A percentile compares a stretch with the other conserved stretches of the same genome.
phyloP scores from a whole-genome alignment of 2,797 vertebrate genomes.

The Synanceia verrucosa region DNA sequence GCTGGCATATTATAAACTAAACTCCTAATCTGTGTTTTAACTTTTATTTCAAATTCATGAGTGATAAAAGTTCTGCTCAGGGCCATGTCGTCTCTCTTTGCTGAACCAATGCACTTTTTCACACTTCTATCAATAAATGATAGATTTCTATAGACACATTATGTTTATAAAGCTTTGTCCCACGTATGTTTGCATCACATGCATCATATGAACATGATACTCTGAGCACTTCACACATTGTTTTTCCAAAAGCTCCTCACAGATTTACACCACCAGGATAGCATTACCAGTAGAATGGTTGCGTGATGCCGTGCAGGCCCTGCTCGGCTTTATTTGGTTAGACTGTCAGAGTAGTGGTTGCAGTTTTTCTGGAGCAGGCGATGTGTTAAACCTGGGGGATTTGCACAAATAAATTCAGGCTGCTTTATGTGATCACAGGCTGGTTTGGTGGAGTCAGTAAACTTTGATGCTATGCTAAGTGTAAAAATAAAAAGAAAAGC shows the following conservation, averaged over 20 bases:
- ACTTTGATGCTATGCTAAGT: constrained; percentile 29
- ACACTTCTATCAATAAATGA: background rate
- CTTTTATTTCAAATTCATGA: background rate
- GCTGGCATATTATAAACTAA: background rate
- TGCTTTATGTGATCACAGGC: constrained; percentile 18
- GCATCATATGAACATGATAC: background rate
- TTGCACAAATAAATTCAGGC: constrained; percentile 28
- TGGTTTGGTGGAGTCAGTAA: constrained; percentile 4
- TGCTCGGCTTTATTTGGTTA: constrained; percentile 37
- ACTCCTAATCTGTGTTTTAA: background rate
- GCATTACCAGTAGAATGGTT: background rate
- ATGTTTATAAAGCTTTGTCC: background rate
- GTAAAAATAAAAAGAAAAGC: constrained; percentile 3
- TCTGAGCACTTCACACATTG: constrained; percentile 10
- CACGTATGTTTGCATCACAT: background rate
- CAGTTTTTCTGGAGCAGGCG: constrained; percentile 38
- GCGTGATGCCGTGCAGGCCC: background rate
- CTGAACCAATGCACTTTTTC: background rate
- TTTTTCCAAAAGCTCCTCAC: constrained; percentile 8
- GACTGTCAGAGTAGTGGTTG: constrained; percentile 56
- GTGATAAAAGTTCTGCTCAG: background rate
- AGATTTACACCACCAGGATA: constrained; percentile 8
- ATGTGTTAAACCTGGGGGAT: constrained; percentile 55
- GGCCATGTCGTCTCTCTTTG: background rate
- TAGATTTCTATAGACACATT: background rate